phyloP scores from a whole-genome alignment of 2,888 invertebrate genomes.

The Flexamia atlantica region DNA sequence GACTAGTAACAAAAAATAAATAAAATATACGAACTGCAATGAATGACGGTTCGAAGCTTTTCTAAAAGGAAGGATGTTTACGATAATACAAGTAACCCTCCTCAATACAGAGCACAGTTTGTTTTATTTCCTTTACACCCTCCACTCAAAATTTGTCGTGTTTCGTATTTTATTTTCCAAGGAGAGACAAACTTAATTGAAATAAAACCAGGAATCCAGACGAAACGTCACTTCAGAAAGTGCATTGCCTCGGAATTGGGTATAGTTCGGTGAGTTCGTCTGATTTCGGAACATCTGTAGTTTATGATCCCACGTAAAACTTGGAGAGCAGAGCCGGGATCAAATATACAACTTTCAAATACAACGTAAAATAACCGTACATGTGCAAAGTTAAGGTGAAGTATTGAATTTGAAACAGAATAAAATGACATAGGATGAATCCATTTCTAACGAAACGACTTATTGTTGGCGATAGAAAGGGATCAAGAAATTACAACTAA shows the following conservation, averaged over 20 bases:
- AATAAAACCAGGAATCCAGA: not conserved
- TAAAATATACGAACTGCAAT: too few species aligned
- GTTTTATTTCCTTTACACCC: not conserved
- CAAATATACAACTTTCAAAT: constrained; percentile 28
- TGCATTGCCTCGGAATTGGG: constrained; percentile 14
- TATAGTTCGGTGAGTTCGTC: constrained; percentile 17
- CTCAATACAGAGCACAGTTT: not conserved
- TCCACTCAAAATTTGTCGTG: not conserved
- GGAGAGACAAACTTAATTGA: constrained; percentile 12
- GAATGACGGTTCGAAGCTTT: too few species aligned
- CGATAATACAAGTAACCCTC: too few species aligned
- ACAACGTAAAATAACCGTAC: constrained; percentile 13
- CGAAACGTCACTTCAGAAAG: not conserved
- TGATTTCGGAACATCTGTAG: constrained; percentile 21
- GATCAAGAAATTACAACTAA: too few species aligned
- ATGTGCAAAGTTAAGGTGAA: not conserved
- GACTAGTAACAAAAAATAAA: too few species aligned
- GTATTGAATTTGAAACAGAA: not conserved
- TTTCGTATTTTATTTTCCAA: constrained; percentile 1
- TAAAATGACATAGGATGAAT: too few species aligned
- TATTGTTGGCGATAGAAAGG: too few species aligned
- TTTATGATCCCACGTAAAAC: constrained; percentile 32
- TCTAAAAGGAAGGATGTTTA: too few species aligned
- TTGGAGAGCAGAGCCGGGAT: not conserved
- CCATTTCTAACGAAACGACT: too few species aligned